These are phyloP conservation scores for Dryobotodes eremita DNA, from an alignment of 2,888 invertebrate species.

Conservation along the genomic window DNA sequence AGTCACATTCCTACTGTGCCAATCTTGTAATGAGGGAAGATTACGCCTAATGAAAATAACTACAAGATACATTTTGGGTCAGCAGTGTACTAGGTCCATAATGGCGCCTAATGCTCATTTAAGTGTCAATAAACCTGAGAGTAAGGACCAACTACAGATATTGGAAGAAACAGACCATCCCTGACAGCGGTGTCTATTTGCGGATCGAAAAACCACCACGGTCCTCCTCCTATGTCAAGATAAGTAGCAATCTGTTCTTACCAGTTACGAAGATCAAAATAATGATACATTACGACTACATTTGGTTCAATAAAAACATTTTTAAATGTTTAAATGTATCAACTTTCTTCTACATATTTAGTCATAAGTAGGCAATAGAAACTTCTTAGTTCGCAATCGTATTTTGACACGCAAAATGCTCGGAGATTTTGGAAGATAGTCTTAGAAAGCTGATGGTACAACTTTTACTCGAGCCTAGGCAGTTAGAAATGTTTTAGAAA, in stretches of 20 bases:
- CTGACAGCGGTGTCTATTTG: not conserved
- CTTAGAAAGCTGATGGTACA: slow-evolving; percentile 47
- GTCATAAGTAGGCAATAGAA: slow-evolving; percentile 60
- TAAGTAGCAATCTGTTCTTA: not conserved
- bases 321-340: slow-evolving; percentile 36
- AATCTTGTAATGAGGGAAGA: slow-evolving; percentile 9
- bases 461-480: slow-evolving; percentile 48
- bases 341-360: slow-evolving; percentile 49
- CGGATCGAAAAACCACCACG: not conserved
- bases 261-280: slow-evolving; percentile 23
- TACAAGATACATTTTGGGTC: slow-evolving; percentile 11
- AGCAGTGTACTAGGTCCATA: not conserved
- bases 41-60: slow-evolving; percentile 6
- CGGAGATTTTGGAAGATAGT: slow-evolving; percentile 53
- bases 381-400: slow-evolving; percentile 23
- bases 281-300: slow-evolving; percentile 17
- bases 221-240: not conserved
- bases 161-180: not conserved
- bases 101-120: too few species aligned
- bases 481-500: not conserved
- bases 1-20: slow-evolving; percentile 1
- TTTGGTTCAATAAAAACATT: slow-evolving; percentile 36
- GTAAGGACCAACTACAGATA: not conserved
- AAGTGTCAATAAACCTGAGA: too few species aligned
- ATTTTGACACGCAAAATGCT: slow-evolving; percentile 57